Evolutionary conservation across 2,888 invertebrate species (phyloP).

Genomic region (Melinaea menophilus): DNA sequence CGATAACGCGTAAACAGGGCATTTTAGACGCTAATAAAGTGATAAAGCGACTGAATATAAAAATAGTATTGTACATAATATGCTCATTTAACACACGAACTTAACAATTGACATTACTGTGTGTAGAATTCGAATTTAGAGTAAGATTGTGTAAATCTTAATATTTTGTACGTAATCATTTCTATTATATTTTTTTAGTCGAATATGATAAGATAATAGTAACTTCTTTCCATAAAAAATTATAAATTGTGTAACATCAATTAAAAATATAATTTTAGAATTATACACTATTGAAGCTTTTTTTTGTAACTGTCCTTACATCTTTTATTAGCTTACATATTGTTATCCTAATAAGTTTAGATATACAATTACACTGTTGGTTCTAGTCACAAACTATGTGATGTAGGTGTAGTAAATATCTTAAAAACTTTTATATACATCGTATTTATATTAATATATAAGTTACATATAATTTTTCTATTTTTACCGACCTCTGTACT

Average conservation of each 20-base stretch:
- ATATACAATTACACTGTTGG: too few species aligned
- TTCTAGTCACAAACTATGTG: too few species aligned
- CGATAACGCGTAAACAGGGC: slow-evolving; percentile 67
- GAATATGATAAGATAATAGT: slow-evolving; percentile 24
- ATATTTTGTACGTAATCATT: slow-evolving; percentile 27
- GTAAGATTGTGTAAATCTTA: slow-evolving; percentile 23
- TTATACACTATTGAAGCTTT: too few species aligned
- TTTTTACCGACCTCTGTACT: too few species aligned
- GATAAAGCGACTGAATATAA: slow-evolving; percentile 76
- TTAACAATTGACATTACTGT: slow-evolving; percentile 18
- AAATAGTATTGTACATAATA: slow-evolving; percentile 53
- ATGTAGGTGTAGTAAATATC: too few species aligned
- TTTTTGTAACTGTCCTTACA: too few species aligned
- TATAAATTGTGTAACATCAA: not conserved
- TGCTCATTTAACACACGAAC: slow-evolving; percentile 28
- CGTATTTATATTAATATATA: too few species aligned
- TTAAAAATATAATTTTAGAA: too few species aligned
- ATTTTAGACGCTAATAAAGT: slow-evolving; percentile 69
- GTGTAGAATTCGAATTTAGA: slow-evolving; percentile 34
- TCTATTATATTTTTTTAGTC: slow-evolving; percentile 31
- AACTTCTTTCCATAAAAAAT: slow-evolving; percentile 10
- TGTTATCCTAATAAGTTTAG: too few species aligned
- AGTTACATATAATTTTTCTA: too few species aligned
- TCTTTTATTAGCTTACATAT: too few species aligned
- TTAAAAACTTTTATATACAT: too few species aligned